phyloP scores from a whole-genome alignment of 2,113 vertebrate genomes.

The Bubo blakistoni region DNA sequence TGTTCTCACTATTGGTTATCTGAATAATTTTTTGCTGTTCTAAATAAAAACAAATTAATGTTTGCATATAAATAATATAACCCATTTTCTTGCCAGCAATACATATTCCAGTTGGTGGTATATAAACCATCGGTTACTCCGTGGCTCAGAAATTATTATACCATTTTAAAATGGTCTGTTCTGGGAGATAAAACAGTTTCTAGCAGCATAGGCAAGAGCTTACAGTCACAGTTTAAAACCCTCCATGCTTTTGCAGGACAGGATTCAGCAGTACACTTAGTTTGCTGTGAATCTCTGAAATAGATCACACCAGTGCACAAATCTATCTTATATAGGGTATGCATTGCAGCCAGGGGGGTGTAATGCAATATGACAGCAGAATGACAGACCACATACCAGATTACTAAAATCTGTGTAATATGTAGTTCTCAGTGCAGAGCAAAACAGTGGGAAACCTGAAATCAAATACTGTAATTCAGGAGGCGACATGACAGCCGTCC shows the following conservation, averaged over 20 bases:
- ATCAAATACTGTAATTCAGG: neutral
- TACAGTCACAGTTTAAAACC: constrained; percentile 27
- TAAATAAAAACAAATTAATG: constrained; percentile 61
- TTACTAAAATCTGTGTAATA: neutral
- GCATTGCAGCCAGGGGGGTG: neutral
- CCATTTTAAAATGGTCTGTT: neutral
- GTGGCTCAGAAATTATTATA: neutral
- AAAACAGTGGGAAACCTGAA: neutral
- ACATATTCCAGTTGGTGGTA: neutral
- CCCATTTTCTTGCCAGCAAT: constrained; percentile 20
- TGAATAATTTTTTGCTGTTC: constrained; percentile 44
- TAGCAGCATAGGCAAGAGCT: constrained; percentile 17
- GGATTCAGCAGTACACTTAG: constrained; percentile 11
- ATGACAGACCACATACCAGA: neutral
- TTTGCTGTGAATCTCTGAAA: constrained; percentile 44
- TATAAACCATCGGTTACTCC: neutral
- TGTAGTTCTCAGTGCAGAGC: neutral
- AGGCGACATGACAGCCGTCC: neutral
- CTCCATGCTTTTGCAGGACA: neutral
- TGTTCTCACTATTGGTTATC: constrained; percentile 32
- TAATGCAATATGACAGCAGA: constrained; percentile 20
- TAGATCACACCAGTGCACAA: neutral
- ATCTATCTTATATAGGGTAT: neutral
- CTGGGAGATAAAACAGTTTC: constrained; percentile 38
- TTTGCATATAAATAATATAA: constrained; percentile 52